These are phyloP conservation scores for Diprion similis DNA, from an alignment of 1,140 invertebrate genomes.

Conservation along the genomic window DNA sequence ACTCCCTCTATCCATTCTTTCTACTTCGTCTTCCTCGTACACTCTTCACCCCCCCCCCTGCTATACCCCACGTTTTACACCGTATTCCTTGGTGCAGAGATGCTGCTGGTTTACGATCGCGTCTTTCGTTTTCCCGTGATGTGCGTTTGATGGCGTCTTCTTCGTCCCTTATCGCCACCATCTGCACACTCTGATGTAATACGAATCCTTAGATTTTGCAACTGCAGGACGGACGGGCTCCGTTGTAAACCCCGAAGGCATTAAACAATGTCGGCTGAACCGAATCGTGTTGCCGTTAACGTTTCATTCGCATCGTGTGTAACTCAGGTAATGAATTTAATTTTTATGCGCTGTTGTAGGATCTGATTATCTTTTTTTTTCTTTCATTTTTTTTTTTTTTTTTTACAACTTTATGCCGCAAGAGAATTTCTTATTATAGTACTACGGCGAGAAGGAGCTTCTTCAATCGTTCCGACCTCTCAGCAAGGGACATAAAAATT, in stretches of 20 bases:
- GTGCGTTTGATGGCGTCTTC: constrained; percentile 35
- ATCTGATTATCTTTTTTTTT: no score
- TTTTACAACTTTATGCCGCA: no score
- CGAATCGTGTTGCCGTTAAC: no score
- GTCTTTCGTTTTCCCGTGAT: constrained; percentile 7
- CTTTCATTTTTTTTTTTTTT: no score
- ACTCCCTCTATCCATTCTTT: constrained; percentile 33
- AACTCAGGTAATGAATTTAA: no score
- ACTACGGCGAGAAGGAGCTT: constrained; percentile 26
- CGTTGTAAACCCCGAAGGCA: no score
- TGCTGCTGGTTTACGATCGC: constrained; percentile 25
- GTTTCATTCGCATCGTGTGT: no score
- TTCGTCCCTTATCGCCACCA: constrained; percentile 19
- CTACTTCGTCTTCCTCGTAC: constrained; percentile 25
- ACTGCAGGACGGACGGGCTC: no score
- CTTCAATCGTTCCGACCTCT: constrained; percentile 58
- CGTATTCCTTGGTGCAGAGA: constrained; percentile 9
- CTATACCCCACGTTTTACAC: constrained; percentile 20
- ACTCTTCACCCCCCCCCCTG: constrained; percentile 16
- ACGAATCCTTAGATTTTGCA: no score
- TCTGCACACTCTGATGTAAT: neutral
- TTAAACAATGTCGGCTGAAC: no score
- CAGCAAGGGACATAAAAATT: constrained; percentile 62
- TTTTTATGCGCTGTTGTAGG: no score
- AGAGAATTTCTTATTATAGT: no score